A percentile compares a stretch with the other conserved stretches of the same genome.
Conservation (phyloP, 2,888 invertebrate species). For the Aspidapion aeneum region DNA sequence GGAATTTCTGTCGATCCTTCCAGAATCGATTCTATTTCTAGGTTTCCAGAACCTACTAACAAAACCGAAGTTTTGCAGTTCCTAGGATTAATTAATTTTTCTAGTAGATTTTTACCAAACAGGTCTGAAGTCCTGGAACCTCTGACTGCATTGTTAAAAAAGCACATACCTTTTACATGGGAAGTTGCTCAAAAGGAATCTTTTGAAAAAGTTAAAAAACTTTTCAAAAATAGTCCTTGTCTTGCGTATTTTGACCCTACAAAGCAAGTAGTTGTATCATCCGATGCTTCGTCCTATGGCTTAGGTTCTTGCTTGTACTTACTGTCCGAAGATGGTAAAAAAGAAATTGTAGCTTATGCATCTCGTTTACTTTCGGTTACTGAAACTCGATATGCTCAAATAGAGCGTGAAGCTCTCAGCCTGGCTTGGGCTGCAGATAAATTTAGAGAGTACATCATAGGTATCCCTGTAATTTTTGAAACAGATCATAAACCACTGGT, state of each 20-base stretch:
- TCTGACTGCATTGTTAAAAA: constrained; percentile 13
- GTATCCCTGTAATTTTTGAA: constrained; percentile 26
- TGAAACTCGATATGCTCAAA: constrained; percentile 43
- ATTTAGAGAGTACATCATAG: constrained; percentile 18
- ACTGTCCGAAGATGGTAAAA: too few relatives aligned
- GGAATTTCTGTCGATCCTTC: constrained; percentile 3
- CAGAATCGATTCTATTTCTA: constrained; percentile 6
- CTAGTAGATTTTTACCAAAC: constrained; percentile 1
- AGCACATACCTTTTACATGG: constrained; percentile 10
- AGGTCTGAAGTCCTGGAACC: background rate
- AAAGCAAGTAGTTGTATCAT: too few relatives aligned
- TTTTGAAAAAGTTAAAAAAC: too few relatives aligned
- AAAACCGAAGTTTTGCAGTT: constrained; percentile 8
- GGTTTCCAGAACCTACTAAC: constrained; percentile 9
- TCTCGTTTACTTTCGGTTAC: too few relatives aligned
- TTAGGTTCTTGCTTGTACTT: too few relatives aligned
- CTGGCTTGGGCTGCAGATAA: constrained; percentile 35
- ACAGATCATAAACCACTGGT: constrained; percentile 22
- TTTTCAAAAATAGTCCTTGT: too few relatives aligned
- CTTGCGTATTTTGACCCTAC: too few relatives aligned
- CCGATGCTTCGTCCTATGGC: too few relatives aligned
- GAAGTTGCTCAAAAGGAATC: constrained; percentile 11
- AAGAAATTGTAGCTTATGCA: too few relatives aligned
- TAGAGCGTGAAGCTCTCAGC: constrained; percentile 43
- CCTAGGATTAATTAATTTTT: constrained; percentile 12